phyloP scores from a whole-genome alignment of 2,888 invertebrate genomes.

The Drosophila sordidapex region DNA sequence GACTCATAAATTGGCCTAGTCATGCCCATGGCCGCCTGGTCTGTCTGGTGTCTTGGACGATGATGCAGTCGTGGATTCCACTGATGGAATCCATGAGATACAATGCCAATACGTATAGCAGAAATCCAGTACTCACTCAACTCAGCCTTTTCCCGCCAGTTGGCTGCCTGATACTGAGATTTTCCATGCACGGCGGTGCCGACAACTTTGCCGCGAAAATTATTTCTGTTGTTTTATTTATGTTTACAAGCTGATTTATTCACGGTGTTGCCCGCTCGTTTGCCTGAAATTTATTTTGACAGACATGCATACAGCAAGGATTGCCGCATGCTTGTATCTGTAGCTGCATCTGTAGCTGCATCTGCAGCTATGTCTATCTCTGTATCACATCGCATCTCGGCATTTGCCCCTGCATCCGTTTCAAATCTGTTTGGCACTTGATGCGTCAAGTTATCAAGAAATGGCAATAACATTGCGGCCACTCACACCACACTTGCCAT shows the following conservation, averaged over 20 bases:
- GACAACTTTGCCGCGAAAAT: conserved; percentile 50
- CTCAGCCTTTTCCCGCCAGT: conserved; percentile 13
- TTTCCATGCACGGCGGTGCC: conserved; percentile 60
- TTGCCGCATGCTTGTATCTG: conserved; percentile 38
- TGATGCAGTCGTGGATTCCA: conserved; percentile 19
- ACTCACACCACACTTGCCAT: conserved; percentile 20
- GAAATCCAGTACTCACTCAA: background rate
- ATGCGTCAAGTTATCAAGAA: conserved; percentile 53
- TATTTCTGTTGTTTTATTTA: conserved; percentile 73
- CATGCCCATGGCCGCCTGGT: conserved; percentile 32
- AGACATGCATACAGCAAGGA: conserved; percentile 63
- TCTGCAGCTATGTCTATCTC: conserved; percentile 8
- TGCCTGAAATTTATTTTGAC: conserved; percentile 73
- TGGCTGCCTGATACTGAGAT: conserved; percentile 51
- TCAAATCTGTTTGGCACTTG: conserved; percentile 56
- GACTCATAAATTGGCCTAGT: conserved; percentile 67
- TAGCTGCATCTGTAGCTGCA: conserved; percentile 20
- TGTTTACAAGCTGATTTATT: conserved; percentile 77
- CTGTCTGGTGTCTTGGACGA: conserved; percentile 21
- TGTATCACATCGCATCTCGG: conserved; percentile 14
- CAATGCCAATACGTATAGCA: conserved; percentile 27
- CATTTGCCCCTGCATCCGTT: conserved; percentile 41
- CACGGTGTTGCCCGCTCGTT: conserved; percentile 53
- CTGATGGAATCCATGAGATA: conserved; percentile 62
- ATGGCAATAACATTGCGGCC: conserved; percentile 19